Evolutionary conservation across 2,797 vertebrate genomes (phyloP).

Genomic region (Aplochiton taeniatus): DNA sequence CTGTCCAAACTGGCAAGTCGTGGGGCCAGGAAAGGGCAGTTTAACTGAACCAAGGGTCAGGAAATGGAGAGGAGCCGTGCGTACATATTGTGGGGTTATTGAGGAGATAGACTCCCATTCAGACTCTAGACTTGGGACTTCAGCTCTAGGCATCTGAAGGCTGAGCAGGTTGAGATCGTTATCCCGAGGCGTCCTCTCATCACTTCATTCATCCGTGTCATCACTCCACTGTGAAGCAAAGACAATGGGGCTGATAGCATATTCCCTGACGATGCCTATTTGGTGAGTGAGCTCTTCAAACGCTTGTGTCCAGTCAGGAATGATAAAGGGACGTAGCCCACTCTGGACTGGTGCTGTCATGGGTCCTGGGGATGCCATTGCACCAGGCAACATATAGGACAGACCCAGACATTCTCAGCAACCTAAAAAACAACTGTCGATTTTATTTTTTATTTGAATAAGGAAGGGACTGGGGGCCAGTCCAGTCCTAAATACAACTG

Average conservation of each 20-base stretch:
- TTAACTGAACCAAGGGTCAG: constrained; percentile 39
- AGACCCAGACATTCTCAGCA: too few species aligned
- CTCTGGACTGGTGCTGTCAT: too few species aligned
- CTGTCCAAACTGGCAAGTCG: constrained; percentile 41
- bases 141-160: background rate
- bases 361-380: too few species aligned
- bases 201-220: constrained; percentile 20
- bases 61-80: background rate
- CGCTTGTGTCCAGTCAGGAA: constrained; percentile 2
- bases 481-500: too few species aligned
- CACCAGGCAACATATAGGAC: too few species aligned
- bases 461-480: too few species aligned
- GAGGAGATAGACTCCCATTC: background rate
- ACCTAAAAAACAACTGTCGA: too few species aligned
- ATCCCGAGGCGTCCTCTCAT: constrained; percentile 20
- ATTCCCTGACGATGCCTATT: constrained; percentile 16
- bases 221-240: constrained; percentile 11
- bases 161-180: constrained; percentile 19
- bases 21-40: constrained; percentile 43
- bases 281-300: constrained; percentile 24
- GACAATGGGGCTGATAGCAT: constrained; percentile 12
- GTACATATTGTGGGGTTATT: background rate
- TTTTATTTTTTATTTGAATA: too few species aligned
- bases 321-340: too few species aligned
- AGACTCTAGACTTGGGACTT: background rate